Base-by-base conservation (phyloP, 1,140 invertebrate species). In the Scaptodrosophila lebanonensis region DNA sequence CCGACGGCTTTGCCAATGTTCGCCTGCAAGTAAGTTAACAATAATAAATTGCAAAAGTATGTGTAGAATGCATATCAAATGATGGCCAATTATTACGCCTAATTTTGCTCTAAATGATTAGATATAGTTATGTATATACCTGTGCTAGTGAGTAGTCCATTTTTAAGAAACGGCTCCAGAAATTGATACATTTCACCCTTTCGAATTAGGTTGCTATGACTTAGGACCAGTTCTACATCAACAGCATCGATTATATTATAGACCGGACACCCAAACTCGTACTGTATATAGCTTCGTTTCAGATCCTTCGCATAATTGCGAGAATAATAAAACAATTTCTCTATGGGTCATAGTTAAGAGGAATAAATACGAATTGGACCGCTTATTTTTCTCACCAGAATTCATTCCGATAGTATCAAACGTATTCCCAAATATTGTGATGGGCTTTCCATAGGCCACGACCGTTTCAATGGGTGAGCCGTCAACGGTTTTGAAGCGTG, bases 1-100 rank as follows among this genome's bases (percentile, higher is more conserved):
- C 38, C 95, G 88, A 39, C 95, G 88, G 0, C 77, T 64, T 27
- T 91, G 90, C 95, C 95, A 97, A 88, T 95, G 95, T 5, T 86
- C 79, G 32, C 50, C 66, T 66, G 18, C 9, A 59, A 53, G 13
- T 3, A 58, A 36, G 20, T 30, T 44, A 1, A 15, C n/a, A 3
- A 4, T 16, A 32, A 12, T 17, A 20, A 6, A 48, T 0, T 38
- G 18, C n/a, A 5, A 17, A 38, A 15, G 12, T 12, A 29, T 27
- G 29, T 25, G 22, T 3, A 4, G 22, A 25, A 25, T 8, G 22
- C 3, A 25, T 8, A 25, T 25, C 8, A 4, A 4, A 25, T 25
- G 8, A 8, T 25, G 22, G 8, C n/a, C n/a, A 3, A 27, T 5
- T n/a, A 44, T 44, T 8, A 25, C 11, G 2, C 4, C 2, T 45